Evolutionary conservation across 2,888 invertebrate species (phyloP).

Genomic region (Drosophila mercatorum): DNA sequence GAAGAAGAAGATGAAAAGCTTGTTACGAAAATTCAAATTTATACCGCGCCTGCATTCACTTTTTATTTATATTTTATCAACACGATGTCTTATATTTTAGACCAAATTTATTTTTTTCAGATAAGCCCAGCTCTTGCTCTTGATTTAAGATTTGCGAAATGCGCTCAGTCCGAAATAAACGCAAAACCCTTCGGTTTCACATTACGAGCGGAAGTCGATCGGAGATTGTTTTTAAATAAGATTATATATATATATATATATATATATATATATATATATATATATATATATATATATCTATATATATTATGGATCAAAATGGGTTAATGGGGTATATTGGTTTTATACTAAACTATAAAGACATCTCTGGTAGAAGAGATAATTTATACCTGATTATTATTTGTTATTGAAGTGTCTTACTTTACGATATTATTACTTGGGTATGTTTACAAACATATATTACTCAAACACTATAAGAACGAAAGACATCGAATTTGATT

Average conservation of each 20-base stretch:
- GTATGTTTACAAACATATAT: neutral
- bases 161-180: slow-evolving; percentile 25
- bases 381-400: too few relatives aligned
- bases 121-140: slow-evolving; percentile 29
- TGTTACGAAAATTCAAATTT: slow-evolving; percentile 68
- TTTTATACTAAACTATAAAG: neutral
- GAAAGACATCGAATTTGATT: neutral
- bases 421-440: neutral
- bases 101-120: slow-evolving; percentile 11
- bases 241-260: neutral
- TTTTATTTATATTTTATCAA: slow-evolving; percentile 45
- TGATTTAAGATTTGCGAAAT: slow-evolving; percentile 45
- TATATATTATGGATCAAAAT: too few relatives aligned
- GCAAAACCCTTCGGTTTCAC: slow-evolving; percentile 41
- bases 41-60: slow-evolving; percentile 59
- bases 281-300: too few relatives aligned
- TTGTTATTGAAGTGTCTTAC: too few relatives aligned
- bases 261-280: too few relatives aligned
- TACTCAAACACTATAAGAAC: neutral
- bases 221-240: slow-evolving; percentile 36
- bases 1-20: slow-evolving; percentile 2
- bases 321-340: neutral
- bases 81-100: slow-evolving; percentile 6
- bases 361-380: too few relatives aligned
- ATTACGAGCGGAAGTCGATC: slow-evolving; percentile 59